Evolutionary conservation across 2,888 invertebrate genomes (phyloP).

Genomic region (Ophonus ardosiacus): DNA sequence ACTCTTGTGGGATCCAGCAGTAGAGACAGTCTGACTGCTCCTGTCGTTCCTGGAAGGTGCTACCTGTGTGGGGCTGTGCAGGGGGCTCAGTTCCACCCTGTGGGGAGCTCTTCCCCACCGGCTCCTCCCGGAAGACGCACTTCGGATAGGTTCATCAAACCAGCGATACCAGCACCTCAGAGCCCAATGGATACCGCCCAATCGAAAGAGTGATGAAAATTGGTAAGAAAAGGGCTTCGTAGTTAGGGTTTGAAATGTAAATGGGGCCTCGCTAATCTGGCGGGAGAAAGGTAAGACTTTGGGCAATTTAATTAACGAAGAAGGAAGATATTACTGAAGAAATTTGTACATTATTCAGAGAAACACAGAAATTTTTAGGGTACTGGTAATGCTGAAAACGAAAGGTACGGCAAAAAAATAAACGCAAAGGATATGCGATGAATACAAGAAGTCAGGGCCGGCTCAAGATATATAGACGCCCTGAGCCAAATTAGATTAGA

Average conservation of each 20-base stretch:
- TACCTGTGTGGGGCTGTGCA: slow-evolving; percentile 80
- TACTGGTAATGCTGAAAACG: no score
- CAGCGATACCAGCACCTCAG: slow-evolving; percentile 86
- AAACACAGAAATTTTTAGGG: no score
- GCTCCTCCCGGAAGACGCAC: slow-evolving; percentile 80
- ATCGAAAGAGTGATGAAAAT: slow-evolving; percentile 68
- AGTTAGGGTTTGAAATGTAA: no score
- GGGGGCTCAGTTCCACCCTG: slow-evolving; percentile 76
- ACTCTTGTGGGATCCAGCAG: slow-evolving; percentile 74
- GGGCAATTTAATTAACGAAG: no score
- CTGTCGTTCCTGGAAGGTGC: slow-evolving; percentile 80
- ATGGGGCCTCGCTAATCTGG: background rate
- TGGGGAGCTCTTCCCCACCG: slow-evolving; percentile 75
- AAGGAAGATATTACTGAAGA: no score
- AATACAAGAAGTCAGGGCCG: no score
- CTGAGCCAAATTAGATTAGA: no score
- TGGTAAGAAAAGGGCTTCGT: background rate
- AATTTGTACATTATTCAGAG: no score
- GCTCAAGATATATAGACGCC: no score
- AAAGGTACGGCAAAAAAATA: no score
- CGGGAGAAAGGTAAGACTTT: no score
- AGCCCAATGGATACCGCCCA: slow-evolving; percentile 84
- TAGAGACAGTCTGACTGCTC: slow-evolving; percentile 73
- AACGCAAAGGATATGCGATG: no score
- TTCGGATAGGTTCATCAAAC: slow-evolving; percentile 91